Conservation (phyloP, 37 sponge, comb jelly and placozoan species). For the Spongia lamella region DNA sequence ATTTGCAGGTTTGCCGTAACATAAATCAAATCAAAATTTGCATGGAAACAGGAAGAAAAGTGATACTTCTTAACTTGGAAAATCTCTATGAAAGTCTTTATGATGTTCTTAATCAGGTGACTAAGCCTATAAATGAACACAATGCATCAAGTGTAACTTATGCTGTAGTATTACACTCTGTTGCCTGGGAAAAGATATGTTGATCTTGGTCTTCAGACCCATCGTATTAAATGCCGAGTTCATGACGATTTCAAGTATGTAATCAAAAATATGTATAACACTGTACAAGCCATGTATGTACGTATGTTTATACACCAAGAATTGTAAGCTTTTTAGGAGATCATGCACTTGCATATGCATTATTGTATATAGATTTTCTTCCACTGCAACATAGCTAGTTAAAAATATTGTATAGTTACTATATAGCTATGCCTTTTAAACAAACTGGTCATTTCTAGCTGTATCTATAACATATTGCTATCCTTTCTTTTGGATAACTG, state of each 20-base stretch:
- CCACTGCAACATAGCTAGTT: neutral
- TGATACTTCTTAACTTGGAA: slow-evolving; percentile 79
- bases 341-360: neutral
- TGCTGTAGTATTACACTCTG: slow-evolving; percentile 68
- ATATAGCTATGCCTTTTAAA: too few species aligned
- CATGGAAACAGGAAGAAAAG: slow-evolving; percentile 74
- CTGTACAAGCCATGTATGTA: too few species aligned
- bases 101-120: slow-evolving; percentile 82
- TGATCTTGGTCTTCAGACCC: slow-evolving; percentile 87
- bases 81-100: slow-evolving; percentile 85
- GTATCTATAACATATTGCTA: too few species aligned
- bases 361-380: neutral
- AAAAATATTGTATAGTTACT: neutral
- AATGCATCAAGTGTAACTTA: too few species aligned
- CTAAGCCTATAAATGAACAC: too few species aligned
- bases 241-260: slow-evolving; percentile 76
- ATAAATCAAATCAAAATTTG: slow-evolving; percentile 85
- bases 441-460: too few species aligned
- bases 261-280: too few species aligned
- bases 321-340: neutral
- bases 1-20: slow-evolving; percentile 63
- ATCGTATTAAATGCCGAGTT: slow-evolving; percentile 85
- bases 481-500: too few species aligned
- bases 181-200: slow-evolving; percentile 70
- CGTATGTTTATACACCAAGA: too few species aligned